Evolutionary conservation across 2,797 vertebrate species (phyloP), one percentile per base, ranked within the genome.

Genomic region (Trachops cirrhosus): DNA sequence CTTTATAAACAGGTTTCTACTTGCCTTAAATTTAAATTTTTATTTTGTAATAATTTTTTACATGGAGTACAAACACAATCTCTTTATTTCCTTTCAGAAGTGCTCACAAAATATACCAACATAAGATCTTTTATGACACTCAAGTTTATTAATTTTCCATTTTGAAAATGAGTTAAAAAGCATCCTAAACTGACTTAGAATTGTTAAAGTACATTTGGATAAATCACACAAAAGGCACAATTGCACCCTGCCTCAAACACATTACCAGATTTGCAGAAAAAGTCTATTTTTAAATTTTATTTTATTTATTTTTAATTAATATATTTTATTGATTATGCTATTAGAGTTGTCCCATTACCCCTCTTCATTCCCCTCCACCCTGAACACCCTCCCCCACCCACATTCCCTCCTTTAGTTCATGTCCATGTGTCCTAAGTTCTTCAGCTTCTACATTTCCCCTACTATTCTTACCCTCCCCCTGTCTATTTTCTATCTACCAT

Each of bases 11-110:
- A 54, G 48, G 73, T 52, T 94, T 80, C 86, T 57, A 44, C 64
- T 96, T 89, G 67, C 39, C 89, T 80, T 68, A 95, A 29, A 91
- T 44, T 85, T 70, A 70, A 68, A 75, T 70, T 91, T 82, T 75
- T 50, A 59, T 91, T 92, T 67, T 86, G 37, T 18, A 91, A 52
- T 75, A 77, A 70, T 67, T 85, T 89, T 84, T 78, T 59, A 80
- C 39, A 29, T 62, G 85, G 34, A 88, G n/a, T 48, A 92, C 54
- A 96, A 86, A 95, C 24, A 70, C 46, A 78, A 85, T 84, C 15
- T 57, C 41, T 94, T 34, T 68, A 64, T 90, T 64, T 94, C 21
- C n/a, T 74, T 91, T 94, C 64, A 32, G 39, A 94, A 92, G 11
- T 82, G 57, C 44, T 83, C 32, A 92, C 59, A 89, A 89, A 86